phyloP scores from a whole-genome alignment of 30 jellyfish, hydroid and myxozoan species.

The Pelagia noctiluca region DNA sequence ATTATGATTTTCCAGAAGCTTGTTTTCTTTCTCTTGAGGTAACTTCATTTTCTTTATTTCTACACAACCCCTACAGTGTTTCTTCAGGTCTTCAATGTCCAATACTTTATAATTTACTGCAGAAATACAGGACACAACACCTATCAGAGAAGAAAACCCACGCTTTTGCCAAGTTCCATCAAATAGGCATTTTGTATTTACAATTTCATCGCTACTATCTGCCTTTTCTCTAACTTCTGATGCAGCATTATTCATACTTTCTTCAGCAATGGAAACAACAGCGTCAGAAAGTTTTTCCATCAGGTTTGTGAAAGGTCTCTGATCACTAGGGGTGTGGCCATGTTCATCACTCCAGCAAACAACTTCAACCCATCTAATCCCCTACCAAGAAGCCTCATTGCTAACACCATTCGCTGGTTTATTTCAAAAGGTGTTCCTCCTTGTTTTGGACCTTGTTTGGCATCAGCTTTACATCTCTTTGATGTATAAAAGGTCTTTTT shows the following conservation, averaged over 20 bases:
- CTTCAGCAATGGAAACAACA: background rate
- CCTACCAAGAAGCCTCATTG: background rate
- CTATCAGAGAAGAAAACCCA: constrained; percentile 32
- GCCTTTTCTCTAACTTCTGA: background rate
- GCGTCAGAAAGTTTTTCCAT: constrained; percentile 11
- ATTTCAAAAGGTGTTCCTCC: background rate
- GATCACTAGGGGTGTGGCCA: constrained; percentile 16
- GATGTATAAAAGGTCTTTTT: background rate
- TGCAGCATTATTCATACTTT: constrained; percentile 21
- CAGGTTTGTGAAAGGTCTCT: background rate
- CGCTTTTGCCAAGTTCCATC: constrained; percentile 54
- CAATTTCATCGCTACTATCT: constrained; percentile 1
- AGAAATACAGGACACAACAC: constrained; percentile 9
- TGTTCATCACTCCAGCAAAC: background rate
- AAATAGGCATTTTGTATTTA: constrained; percentile 25
- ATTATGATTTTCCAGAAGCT: background rate
- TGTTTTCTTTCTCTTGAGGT: no score
- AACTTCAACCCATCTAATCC: constrained; percentile 16
- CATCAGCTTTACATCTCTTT: constrained; percentile 25
- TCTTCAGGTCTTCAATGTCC: no score
- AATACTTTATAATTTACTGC: constrained; percentile 6
- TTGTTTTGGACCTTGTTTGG: background rate
- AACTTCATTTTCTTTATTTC: background rate
- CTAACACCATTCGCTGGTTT: background rate
- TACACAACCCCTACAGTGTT: constrained; percentile 1